phyloP scores from a whole-genome alignment of 2,113 vertebrate species.

The Microcebus murinus region DNA sequence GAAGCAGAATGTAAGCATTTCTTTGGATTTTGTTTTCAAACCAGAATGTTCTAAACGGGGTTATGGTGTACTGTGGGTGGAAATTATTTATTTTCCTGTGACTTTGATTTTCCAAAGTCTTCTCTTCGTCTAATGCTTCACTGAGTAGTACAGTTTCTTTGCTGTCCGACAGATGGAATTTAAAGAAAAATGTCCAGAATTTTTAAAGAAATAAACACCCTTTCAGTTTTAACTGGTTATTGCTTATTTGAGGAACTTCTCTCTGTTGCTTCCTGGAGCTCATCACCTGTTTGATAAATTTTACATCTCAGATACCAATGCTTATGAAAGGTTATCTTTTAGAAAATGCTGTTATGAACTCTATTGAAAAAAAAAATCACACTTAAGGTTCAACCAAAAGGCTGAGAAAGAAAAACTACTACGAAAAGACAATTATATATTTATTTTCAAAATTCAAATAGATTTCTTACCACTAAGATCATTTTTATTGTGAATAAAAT shows the following conservation, averaged over 20 bases:
- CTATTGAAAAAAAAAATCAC: background rate
- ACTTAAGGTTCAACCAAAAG: background rate
- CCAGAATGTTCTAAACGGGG: conserved; percentile 60
- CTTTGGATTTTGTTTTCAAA: conserved; percentile 40
- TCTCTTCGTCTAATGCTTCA: conserved; percentile 50
- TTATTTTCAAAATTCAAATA: conserved; percentile 53
- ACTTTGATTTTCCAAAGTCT: conserved; percentile 55
- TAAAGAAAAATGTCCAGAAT: conserved; percentile 21
- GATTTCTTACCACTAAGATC: background rate
- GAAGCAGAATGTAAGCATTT: conserved; percentile 66
- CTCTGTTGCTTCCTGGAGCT: background rate
- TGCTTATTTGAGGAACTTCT: conserved; percentile 19
- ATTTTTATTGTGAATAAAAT: background rate
- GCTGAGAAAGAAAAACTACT: background rate
- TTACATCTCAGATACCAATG: background rate
- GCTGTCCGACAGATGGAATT: conserved; percentile 25
- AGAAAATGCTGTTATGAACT: conserved; percentile 4
- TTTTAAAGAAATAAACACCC: conserved; percentile 61
- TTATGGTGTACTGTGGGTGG: conserved; percentile 47
- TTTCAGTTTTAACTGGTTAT: conserved; percentile 25
- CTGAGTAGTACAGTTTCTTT: conserved; percentile 26
- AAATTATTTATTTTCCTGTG: conserved; percentile 72
- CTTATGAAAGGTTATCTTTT: background rate
- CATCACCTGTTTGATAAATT: conserved; percentile 24
- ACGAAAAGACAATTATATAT: conserved; percentile 1